Evolutionary conservation across 2,113 vertebrate species (phyloP), one percentile per base, ranked within the genome.

Genomic region (Halcyon malimbica): DNA sequence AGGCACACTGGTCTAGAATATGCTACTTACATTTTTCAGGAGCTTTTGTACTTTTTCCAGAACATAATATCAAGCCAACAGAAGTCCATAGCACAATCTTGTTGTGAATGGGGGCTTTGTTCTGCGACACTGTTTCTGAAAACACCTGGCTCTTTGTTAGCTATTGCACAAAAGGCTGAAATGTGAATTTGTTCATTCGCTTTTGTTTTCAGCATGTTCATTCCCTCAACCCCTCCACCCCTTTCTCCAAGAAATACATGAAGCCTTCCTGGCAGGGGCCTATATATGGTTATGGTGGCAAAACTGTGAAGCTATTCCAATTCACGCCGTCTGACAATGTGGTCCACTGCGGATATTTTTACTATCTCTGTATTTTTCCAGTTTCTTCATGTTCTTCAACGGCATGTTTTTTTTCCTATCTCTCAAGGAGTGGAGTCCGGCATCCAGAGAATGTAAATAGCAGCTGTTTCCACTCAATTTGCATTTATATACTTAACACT

Each of bases 401-500:
- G 57, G 57, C 51, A 13, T 54, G 44, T 42, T 74, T 59, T 68
- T 74, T 69, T 21, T 6, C 24, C 48, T 67, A 0, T 62, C 65
- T 17, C 73, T 78, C 25, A 83, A 54, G 59, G 71, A 95, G 10
- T 37, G 39, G 51, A 89, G 83, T 95, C 33, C 21, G 78, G 24
- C 5, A 5, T 71, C 67, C 78, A 85, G 67, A 75, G 57, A 83
- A 82, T 56, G 53, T 71, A 84, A 92, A 56, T 87, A 93, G 56
- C 91, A 95, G 91, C 94, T 96, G 77, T 79, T 96, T 84, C 91
- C 76, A 95, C 53, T 96, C 78, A 68, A 18, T 95, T 96, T 93
- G 69, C 74, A 87, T 87, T 93, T 85, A 80, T 50, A 65, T 76
- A 48, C 50, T 90, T 83, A 76, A 83, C 75, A 88, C 78, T 95